A percentile compares a stretch with the other conserved stretches of the same genome.
phyloP scores from a whole-genome alignment of 2,888 invertebrate species.

The Itoplectis maculator region DNA sequence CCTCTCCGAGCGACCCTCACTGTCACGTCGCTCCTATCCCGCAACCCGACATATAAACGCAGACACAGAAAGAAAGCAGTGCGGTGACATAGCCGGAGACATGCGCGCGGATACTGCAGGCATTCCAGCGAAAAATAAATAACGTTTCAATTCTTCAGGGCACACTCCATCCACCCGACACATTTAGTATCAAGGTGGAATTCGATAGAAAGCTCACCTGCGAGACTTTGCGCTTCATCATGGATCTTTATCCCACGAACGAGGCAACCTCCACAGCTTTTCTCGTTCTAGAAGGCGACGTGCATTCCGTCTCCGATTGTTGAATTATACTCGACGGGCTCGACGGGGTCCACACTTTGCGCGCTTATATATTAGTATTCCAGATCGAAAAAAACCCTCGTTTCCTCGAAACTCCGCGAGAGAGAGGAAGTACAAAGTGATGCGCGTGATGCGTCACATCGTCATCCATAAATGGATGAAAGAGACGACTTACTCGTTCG shows the following conservation, averaged over 20 bases:
- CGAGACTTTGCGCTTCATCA: constrained; percentile 57
- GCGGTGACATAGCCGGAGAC: too few species aligned
- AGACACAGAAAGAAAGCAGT: neutral
- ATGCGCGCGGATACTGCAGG: neutral
- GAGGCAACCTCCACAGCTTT: constrained; percentile 61
- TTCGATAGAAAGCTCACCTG: constrained; percentile 57
- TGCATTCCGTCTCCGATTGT: constrained; percentile 45
- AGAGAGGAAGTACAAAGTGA: constrained; percentile 24
- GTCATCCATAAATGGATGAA: constrained; percentile 67
- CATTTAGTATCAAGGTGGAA: constrained; percentile 50
- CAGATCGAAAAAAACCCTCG: neutral
- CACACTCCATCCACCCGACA: constrained; percentile 55
- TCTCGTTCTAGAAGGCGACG: constrained; percentile 54
- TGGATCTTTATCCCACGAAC: constrained; percentile 59
- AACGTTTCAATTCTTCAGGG: constrained; percentile 57
- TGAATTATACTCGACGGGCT: constrained; percentile 14
- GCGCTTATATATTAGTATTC: neutral
- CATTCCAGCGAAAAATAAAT: constrained; percentile 26
- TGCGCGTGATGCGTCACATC: constrained; percentile 35
- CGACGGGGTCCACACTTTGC: neutral
- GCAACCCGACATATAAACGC: neutral
- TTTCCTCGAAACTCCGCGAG: constrained; percentile 21
- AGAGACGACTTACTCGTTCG: constrained; percentile 40
- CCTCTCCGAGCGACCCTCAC: constrained; percentile 33
- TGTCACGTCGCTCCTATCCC: neutral